Conservation (phyloP, 2,888 invertebrate species). For the Elmis aenea region DNA sequence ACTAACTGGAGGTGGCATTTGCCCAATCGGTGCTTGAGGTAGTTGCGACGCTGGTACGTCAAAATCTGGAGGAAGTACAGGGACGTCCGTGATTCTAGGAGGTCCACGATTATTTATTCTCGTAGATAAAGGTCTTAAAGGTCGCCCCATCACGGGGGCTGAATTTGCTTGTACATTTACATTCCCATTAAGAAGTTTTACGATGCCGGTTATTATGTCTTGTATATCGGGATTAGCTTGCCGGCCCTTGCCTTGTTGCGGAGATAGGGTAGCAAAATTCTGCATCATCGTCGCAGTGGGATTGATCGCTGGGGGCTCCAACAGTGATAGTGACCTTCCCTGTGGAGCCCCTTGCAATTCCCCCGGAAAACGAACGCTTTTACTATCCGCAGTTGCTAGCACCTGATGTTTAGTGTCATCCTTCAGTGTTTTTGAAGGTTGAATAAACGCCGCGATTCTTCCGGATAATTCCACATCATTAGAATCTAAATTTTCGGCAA, state of each 20-base stretch:
- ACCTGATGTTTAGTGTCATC: constrained; percentile 34
- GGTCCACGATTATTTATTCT: constrained; percentile 89
- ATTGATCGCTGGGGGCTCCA: constrained; percentile 59
- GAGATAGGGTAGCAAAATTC: constrained; percentile 53
- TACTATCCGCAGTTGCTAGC: constrained; percentile 11
- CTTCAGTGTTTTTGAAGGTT: constrained; percentile 53
- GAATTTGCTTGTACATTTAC: constrained; percentile 80
- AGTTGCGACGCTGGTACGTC: constrained; percentile 53
- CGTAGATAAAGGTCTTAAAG: constrained; percentile 63
- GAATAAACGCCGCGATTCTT: constrained; percentile 44
- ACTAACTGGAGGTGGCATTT: constrained; percentile 47
- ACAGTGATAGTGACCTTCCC: constrained; percentile 58
- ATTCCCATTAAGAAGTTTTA: constrained; percentile 82
- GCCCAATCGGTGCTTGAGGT: constrained; percentile 45
- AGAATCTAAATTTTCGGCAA: constrained; percentile 49
- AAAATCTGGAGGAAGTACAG: constrained; percentile 64
- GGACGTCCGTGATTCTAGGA: constrained; percentile 75
- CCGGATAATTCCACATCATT: constrained; percentile 50
- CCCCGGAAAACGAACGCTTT: constrained; percentile 61
- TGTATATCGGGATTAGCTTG: constrained; percentile 76
- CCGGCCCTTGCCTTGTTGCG: constrained; percentile 44
- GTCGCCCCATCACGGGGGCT: constrained; percentile 52
- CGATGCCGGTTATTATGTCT: constrained; percentile 85
- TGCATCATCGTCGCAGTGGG: constrained; percentile 47
- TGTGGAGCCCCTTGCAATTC: constrained; percentile 72